These are phyloP conservation scores for Platysternon megacephalum DNA, from an alignment of 2,113 vertebrate genomes.

Conservation along the genomic window DNA sequence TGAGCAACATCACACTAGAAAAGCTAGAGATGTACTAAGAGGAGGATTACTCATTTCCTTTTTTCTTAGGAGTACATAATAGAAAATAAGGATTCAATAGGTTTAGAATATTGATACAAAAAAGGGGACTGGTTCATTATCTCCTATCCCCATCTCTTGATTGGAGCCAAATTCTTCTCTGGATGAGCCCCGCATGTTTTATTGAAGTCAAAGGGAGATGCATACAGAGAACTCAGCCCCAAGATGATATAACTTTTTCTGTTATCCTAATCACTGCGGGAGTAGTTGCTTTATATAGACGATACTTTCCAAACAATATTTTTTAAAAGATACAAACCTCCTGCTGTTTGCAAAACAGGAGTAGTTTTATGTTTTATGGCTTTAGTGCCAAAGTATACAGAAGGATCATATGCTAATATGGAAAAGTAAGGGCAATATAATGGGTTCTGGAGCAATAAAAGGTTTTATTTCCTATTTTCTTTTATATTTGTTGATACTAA, in stretches of 20 bases:
- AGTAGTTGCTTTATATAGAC: not conserved
- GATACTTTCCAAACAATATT: constrained; percentile 12
- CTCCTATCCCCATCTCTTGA: not conserved
- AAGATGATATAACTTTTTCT: not conserved
- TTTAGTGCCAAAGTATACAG: constrained; percentile 39
- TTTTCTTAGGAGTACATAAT: not conserved
- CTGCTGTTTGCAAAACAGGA: not conserved
- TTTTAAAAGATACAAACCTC: constrained; percentile 6
- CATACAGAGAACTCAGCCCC: not conserved
- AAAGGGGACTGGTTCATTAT: not conserved
- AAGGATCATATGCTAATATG: not conserved
- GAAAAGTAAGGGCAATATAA: not conserved
- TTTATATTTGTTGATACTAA: not conserved
- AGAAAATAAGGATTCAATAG: not conserved
- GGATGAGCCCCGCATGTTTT: not conserved
- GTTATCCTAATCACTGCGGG: not conserved
- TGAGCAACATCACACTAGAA: not conserved
- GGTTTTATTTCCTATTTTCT: not conserved
- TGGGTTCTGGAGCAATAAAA: not conserved
- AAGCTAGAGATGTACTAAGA: not conserved
- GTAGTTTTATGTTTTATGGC: not conserved
- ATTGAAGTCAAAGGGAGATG: not conserved
- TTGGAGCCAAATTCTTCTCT: not conserved
- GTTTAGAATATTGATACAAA: not conserved
- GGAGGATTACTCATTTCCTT: not conserved